Base-by-base conservation (phyloP, 1,140 invertebrate species). In the Hyles vespertilio region DNA sequence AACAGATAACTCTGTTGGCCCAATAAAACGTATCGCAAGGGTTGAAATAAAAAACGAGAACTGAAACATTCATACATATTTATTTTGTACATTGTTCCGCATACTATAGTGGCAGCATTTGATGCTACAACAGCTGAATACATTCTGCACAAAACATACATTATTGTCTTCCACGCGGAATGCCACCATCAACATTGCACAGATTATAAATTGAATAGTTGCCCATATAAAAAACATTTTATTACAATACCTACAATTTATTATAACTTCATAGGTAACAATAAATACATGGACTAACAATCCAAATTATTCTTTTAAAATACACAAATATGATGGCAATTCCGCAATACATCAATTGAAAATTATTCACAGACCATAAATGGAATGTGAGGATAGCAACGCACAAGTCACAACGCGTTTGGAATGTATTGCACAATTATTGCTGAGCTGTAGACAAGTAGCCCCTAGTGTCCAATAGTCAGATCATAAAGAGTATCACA, bases 41-140 rank as follows among this genome's bases (percentile, higher is more conserved):
- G 46, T 10, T 5, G 5, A 48, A 22, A n/a, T 48, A 51, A 51
- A 33, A 51, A 51, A 51, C 8, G 22, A 51, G 9, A 33, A 33
- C 3, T 8, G 32, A 51, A 48, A 51, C 50, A 9, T 51, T 9
- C 32, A 51, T 33, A 51, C 33, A 22, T 33, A 3, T 55, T 55
- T 55, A 55, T 55, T 55, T 46, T 46, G 22, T 55, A 55, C 53
- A 45, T 46, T 11, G 43, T 45, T 33, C 32, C 32, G 11, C 7
- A n/a, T 11, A 40, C 34, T 53, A 53, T 32, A 22, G 10, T 32
- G 5, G 5, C 11, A 55, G 53, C 53, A 55, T 55, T 47, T 10
- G 36, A 55, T 55, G 53, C 53, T 55, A 22, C 10, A 50, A 11
- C n/a, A 51, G 50, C 50, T 46, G 12, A 46, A 32, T 55, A 45